phyloP scores from a whole-genome alignment of 2,797 vertebrate species.

The Alca torda region DNA sequence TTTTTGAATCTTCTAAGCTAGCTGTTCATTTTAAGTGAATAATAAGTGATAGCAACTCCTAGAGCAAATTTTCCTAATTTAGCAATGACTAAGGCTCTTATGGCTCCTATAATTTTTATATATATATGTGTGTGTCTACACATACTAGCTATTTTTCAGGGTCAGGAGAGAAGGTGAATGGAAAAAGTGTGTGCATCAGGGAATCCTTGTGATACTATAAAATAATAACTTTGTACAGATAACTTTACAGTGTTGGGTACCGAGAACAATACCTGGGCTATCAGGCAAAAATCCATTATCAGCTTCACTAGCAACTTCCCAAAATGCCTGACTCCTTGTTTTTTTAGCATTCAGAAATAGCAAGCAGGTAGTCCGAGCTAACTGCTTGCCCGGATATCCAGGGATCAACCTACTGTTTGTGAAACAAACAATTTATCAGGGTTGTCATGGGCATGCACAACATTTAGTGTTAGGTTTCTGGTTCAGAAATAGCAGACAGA shows the following conservation, averaged over 20 bases:
- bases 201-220: not conserved
- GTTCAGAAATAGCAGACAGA: slow-evolving; percentile 7
- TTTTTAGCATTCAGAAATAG: not conserved
- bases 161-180: not conserved
- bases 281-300: not conserved
- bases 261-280: not conserved
- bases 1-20: not conserved
- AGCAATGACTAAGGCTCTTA: not conserved
- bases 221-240: not conserved
- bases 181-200: not conserved
- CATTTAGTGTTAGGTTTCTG: not conserved
- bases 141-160: not conserved
- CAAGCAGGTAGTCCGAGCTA: not conserved
- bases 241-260: not conserved
- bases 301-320: not conserved
- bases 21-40: not conserved
- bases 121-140: too few species aligned
- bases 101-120: not conserved
- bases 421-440: not conserved
- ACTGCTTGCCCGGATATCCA: not conserved
- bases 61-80: not conserved
- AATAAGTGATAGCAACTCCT: not conserved
- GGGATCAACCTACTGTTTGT: not conserved
- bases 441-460: not conserved
- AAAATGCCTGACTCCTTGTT: not conserved